Conservation (phyloP, 2,113 vertebrate species). For the Calonectris borealis region DNA sequence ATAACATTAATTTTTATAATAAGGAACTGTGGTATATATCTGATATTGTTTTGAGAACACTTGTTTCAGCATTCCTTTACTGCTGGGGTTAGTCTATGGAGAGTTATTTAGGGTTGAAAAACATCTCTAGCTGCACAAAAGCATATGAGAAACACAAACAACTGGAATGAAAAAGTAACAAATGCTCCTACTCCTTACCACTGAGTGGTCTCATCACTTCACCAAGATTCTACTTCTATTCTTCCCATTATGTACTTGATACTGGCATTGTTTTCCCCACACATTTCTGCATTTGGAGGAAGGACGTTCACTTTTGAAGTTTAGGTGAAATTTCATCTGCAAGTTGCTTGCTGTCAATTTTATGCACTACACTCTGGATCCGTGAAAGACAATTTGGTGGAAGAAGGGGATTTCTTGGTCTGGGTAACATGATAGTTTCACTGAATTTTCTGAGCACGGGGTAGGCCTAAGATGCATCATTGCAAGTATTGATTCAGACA, state of each 20-base stretch:
- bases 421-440: background rate
- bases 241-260: background rate
- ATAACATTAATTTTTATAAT: background rate
- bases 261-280: background rate
- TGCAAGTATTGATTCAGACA: background rate
- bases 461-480: background rate
- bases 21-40: background rate
- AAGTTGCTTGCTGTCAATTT: background rate
- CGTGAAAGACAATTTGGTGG: background rate
- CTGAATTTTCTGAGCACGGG: background rate
- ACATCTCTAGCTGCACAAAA: background rate
- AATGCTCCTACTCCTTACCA: background rate
- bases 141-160: background rate
- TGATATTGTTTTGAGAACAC: background rate
- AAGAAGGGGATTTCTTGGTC: background rate
- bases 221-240: background rate
- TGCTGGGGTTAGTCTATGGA: background rate
- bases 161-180: background rate
- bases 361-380: background rate
- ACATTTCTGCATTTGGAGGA: background rate
- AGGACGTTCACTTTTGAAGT: background rate
- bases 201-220: background rate
- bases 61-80: background rate
- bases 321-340: background rate
- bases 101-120: background rate